phyloP scores from a whole-genome alignment of 1,140 invertebrate genomes.

The Hydropsyche tenuis region DNA sequence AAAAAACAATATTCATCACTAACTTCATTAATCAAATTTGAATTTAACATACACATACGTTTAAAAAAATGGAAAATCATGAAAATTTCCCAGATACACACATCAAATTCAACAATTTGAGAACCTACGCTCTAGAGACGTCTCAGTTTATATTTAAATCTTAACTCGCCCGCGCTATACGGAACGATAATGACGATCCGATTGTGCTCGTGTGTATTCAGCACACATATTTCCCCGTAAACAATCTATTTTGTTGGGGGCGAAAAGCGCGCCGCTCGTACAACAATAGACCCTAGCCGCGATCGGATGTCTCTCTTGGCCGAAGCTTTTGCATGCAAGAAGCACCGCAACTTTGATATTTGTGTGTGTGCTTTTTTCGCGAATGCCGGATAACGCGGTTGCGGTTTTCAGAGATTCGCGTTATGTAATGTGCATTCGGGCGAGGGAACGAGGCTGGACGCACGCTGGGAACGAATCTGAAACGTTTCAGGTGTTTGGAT shows the following conservation, averaged over 20 bases:
- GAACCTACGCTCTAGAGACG: no score
- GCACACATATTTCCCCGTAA: background rate
- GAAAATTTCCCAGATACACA: no score
- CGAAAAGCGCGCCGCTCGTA: background rate
- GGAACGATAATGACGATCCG: background rate
- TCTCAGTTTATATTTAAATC: constrained; percentile 23
- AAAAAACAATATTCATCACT: no score
- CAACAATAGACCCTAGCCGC: constrained; percentile 18
- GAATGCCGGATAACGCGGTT: background rate
- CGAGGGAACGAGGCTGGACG: no score
- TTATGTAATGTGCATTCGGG: no score
- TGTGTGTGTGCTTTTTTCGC: background rate
- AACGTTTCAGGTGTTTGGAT: no score
- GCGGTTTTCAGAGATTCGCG: no score
- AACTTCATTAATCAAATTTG: no score
- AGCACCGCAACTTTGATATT: background rate
- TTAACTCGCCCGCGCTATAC: background rate
- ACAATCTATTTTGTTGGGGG: constrained; percentile 24
- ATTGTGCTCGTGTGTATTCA: background rate
- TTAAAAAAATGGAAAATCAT: no score
- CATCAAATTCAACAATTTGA: no score
- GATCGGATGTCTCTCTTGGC: background rate
- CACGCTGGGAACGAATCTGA: no score
- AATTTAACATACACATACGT: no score
- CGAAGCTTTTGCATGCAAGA: background rate